Evolutionary conservation across 1,140 invertebrate genomes (phyloP), one percentile per base, ranked within the genome.

Genomic region (Drosophila punjabiensis): DNA sequence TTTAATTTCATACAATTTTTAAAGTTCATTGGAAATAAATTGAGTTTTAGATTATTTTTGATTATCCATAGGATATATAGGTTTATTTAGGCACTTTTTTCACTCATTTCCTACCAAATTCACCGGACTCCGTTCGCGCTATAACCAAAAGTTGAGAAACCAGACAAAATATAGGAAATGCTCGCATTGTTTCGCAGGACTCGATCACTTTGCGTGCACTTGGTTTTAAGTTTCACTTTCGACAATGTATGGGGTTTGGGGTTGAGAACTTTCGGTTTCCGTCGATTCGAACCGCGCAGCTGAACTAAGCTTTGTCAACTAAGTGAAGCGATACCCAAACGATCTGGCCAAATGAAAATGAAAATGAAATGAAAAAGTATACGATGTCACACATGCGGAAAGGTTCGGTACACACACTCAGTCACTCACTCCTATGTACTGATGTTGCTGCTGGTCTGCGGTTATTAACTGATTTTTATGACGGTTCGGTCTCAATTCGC

Each of bases 401-500:
- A 71, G 43, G 52, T 58, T 33, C 24, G 43, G 32, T 24, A 53
- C 35, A 65, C 52, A 65, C 14, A 56, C 18, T 14, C 7, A n/a
- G n/a, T n/a, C 24, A 24, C 24, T 24, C 30, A 20, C 30, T 48
- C 43, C 11, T 60, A 52, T 76, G 30, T 50, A 76, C 47, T 68
- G 20, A 20, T 33, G 16, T 18, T 63, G 37, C 39, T 41, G 33
- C 37, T 43, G 32, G 53, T 55, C 55, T 77, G 76, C 67, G 77
- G 77, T 79, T 79, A 81, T 81, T 85, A 85, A 82, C 76, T 86
- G 83, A 87, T 82, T 79, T 81, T 76, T 87, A 82, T 89, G 79
- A 85, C 79, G 74, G 75, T 85, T 85, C 84, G 86, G 81, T 89
- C 85, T 89, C 81, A 62, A 88, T 88, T 87, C 76, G 79, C 79